Percentiles rank a stretch among this genome's conserved stretches.
Conservation (phyloP, 2,797 vertebrate species). For the Dipus sagitta region DNA sequence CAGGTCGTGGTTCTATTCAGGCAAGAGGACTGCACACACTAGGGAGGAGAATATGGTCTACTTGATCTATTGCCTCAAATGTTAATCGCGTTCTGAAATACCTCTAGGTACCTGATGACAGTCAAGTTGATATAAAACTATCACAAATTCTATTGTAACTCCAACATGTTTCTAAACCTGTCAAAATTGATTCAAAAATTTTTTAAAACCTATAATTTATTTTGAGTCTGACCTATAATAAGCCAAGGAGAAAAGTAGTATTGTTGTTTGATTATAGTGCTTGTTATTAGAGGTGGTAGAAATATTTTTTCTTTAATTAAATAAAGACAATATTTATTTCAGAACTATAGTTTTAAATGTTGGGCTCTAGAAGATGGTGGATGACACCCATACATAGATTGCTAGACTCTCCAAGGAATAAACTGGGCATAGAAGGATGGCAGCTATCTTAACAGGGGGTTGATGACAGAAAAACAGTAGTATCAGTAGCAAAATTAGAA, state of each 20-base stretch:
- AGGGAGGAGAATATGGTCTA: neutral
- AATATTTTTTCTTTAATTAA: slow-evolving; percentile 21
- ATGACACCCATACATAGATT: neutral
- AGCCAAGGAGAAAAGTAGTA: neutral
- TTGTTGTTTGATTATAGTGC: slow-evolving; percentile 13
- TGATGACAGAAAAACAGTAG: neutral
- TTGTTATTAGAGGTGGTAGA: slow-evolving; percentile 44
- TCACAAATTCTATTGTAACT: neutral
- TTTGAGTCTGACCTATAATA: neutral
- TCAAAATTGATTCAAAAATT: slow-evolving; percentile 30
- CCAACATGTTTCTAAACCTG: neutral
- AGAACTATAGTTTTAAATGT: slow-evolving; percentile 28
- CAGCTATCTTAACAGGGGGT: neutral
- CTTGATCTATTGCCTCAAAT: neutral
- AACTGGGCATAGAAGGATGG: neutral
- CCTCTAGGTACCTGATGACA: neutral
- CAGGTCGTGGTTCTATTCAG: neutral
- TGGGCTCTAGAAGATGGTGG: neutral
- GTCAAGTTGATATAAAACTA: slow-evolving; percentile 30
- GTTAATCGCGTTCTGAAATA: slow-evolving; percentile 7
- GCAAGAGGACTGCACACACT: neutral
- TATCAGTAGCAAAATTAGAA: neutral
- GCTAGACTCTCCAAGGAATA: neutral
- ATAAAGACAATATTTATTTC: neutral
- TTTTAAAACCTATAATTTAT: neutral